Evolutionary conservation across 2,113 vertebrate species (phyloP), one percentile per base, ranked within the genome.

Genomic region (Scomber japonicus): DNA sequence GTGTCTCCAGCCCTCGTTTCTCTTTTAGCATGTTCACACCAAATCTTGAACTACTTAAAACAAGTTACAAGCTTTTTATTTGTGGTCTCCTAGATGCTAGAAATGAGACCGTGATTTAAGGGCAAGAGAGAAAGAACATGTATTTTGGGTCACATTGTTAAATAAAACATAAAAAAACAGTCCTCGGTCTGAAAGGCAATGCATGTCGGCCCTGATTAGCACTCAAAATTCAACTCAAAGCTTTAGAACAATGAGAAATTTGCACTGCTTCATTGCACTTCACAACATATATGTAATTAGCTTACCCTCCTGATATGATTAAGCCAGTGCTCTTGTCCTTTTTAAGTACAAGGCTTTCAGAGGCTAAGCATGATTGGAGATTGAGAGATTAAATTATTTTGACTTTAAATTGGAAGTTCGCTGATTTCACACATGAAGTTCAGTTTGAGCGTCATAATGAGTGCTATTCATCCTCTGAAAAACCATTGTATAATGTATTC

Each of bases 161-260:
- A 31, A 17, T 15, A 40, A 40, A 7, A 40, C 10, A 40, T 2
- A 45, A 62, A 40, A 49, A 0, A 21, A 31, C 0, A 27, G 24
- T 13, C 17, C 2, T 16, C 4, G 6, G 21, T 45, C 40, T 65
- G 24, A 65, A 30, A 56, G 65, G 21, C 21, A n/a, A 24, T 60
- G 54, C 17, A 35, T 56, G 61, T 11, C 45, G 31, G 8, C 17
- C 15, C 21, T 19, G 44, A 62, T 15, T 72, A 67, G 56, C 61
- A 62, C 27, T 60, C 0, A 27, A 12, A 59, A 15, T n/a, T 19
- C 44, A 48, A 5, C 31, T 24, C 10, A 24, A 19, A 46, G 35
- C 60, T 27, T 27, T 11, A 65, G 56, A 56, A 69, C 35, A 59
- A 15, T 44, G n/a, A 24, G 53, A 46, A 46, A 73, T 54, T 63